A percentile compares a stretch with the other conserved stretches of the same genome.
Conservation (phyloP, 92 coral and sea anemone genomes). For the Palythoa grandis region DNA sequence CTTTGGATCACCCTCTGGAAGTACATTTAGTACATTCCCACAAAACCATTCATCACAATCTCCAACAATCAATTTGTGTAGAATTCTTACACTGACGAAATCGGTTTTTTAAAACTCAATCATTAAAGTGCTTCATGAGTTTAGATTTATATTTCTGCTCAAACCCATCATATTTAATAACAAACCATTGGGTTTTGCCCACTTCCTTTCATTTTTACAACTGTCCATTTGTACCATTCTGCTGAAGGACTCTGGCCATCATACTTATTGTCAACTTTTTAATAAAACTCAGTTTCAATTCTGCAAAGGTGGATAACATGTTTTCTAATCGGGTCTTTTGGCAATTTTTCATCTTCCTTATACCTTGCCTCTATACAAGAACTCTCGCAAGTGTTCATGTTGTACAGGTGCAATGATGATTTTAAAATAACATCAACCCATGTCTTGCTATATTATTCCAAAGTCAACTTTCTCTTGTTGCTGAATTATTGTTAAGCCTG, state of each 20-base stretch:
- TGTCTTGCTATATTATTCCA: no score
- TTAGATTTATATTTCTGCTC: conserved; percentile 22
- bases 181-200: conserved; percentile 28
- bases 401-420: no score
- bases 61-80: conserved; percentile 6
- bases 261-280: conserved; percentile 18
- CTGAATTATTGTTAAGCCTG: no score
- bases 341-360: no score
- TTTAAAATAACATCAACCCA: no score
- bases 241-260: conserved; percentile 22
- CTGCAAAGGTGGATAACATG: conserved; percentile 33
- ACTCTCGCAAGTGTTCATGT: no score
- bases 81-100: conserved; percentile 25
- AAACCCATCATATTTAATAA: conserved; percentile 30
- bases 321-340: conserved; percentile 48
- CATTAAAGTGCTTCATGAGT: conserved; percentile 7
- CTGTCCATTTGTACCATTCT: conserved; percentile 36
- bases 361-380: no score
- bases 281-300: conserved; percentile 23
- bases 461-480: no score
- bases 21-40: conserved; percentile 8
- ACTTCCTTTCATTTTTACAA: conserved; percentile 28
- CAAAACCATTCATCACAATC: conserved; percentile 23
- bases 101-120: neutral
- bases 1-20: conserved; percentile 28